These are phyloP conservation scores for Dolomedes plantarius DNA, from an alignment of 2,888 invertebrate genomes.

Conservation along the genomic window DNA sequence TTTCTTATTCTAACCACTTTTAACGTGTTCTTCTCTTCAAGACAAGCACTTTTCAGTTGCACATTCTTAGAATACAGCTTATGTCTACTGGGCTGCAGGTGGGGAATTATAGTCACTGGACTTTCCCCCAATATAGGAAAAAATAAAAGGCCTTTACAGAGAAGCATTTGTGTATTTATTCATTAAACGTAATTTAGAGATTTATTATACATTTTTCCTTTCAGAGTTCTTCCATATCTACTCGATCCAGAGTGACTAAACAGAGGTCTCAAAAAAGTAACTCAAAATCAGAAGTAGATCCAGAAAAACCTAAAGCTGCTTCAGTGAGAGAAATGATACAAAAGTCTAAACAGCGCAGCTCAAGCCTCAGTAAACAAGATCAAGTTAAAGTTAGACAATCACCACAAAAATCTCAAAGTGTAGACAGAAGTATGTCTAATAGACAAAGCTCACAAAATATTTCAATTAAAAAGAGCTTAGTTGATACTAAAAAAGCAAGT, in stretches of 20 bases:
- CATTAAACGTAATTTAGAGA: no score
- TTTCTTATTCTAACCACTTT: no score
- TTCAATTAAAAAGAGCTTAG: not conserved
- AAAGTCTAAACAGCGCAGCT: constrained; percentile 30
- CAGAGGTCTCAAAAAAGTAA: constrained; percentile 7
- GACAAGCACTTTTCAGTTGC: no score
- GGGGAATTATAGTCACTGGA: no score
- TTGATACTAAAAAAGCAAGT: not conserved
- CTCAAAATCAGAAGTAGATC: constrained; percentile 10
- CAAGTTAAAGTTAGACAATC: constrained; percentile 26
- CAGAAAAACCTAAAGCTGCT: constrained; percentile 16
- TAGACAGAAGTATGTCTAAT: constrained; percentile 26
- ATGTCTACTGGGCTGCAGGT: no score
- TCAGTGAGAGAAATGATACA: constrained; percentile 6
- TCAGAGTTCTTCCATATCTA: not conserved
- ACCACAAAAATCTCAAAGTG: constrained; percentile 49
- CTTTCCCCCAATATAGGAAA: no score
- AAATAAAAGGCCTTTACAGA: no score
- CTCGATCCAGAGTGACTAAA: not conserved
- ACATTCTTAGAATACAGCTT: no score
- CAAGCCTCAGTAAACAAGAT: constrained; percentile 29
- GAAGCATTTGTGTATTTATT: no score
- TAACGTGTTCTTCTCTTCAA: no score
- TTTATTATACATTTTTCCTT: no score
- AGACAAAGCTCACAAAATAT: not conserved